Percentiles rank a stretch among this genome's conserved stretches.
Conservation (phyloP, 2,113 vertebrate species). For the Anhinga anhinga region DNA sequence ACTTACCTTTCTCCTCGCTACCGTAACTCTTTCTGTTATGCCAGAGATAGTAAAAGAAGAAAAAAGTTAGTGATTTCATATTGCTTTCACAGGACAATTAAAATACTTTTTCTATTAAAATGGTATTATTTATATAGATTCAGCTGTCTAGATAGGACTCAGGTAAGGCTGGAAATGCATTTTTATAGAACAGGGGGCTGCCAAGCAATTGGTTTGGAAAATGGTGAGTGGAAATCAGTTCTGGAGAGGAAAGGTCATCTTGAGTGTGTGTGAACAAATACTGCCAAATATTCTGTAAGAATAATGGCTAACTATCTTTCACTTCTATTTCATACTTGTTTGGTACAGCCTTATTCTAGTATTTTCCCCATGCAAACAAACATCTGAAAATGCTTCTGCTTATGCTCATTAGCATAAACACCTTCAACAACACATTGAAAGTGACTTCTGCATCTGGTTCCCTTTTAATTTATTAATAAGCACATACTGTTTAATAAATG, state of each 20-base stretch:
- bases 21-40: background rate
- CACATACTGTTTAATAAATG: background rate
- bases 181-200: background rate
- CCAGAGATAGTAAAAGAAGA: background rate
- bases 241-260: slow-evolving; percentile 43
- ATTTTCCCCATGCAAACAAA: slow-evolving; percentile 47
- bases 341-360: background rate
- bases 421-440: background rate
- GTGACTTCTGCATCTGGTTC: slow-evolving; percentile 25
- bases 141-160: background rate
- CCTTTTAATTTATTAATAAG: slow-evolving; percentile 34
- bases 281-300: slow-evolving; percentile 36
- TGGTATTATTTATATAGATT: background rate
- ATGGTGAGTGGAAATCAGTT: slow-evolving; percentile 43
- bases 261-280: background rate
- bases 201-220: background rate
- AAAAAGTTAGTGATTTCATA: background rate
- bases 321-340: slow-evolving; percentile 18
- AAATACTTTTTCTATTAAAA: background rate
- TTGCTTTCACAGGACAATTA: background rate
- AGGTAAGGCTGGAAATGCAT: background rate
- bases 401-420: slow-evolving; percentile 21
- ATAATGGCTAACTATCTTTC: slow-evolving; percentile 34
- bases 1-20: background rate
- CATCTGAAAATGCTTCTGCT: slow-evolving; percentile 56